A percentile compares a stretch with the other conserved stretches of the same genome.
These are phyloP conservation scores for Pasiphila rectangulata DNA, from an alignment of 2,888 invertebrate species.

Conservation along the genomic window DNA sequence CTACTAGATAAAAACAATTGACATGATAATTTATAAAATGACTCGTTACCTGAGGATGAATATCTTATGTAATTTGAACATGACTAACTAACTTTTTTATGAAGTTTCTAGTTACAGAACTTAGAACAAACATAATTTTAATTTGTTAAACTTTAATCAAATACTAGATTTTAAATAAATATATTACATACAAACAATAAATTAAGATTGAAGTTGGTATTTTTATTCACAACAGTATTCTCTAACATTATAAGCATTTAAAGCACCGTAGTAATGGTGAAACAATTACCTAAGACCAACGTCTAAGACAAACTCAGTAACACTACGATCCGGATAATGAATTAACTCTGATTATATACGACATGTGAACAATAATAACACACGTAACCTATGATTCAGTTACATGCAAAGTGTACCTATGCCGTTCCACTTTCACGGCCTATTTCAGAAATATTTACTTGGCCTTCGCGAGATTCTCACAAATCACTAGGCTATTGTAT, in stretches of 20 bases:
- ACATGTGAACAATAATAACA: constrained; percentile 15
- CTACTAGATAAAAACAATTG: too few species aligned
- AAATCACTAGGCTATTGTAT: constrained; percentile 44
- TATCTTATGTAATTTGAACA: too few species aligned
- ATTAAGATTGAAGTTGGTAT: too few species aligned
- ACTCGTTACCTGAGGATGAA: too few species aligned
- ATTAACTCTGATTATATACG: constrained; percentile 18
- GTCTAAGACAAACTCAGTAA: not conserved
- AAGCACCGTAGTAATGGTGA: not conserved
- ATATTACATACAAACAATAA: not conserved
- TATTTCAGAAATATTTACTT: constrained; percentile 57
- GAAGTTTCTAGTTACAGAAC: too few species aligned
- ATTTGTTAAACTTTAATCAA: too few species aligned
- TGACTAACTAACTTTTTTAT: too few species aligned
- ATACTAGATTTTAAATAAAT: too few species aligned
- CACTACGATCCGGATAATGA: not conserved
- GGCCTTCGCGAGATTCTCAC: constrained; percentile 53
- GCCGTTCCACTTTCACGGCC: constrained; percentile 53
- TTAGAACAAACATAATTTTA: too few species aligned
- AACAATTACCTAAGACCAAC: not conserved
- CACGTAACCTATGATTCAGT: constrained; percentile 46
- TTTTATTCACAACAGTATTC: too few species aligned
- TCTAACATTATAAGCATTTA: too few species aligned
- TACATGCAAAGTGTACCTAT: constrained; percentile 41
- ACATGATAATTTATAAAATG: too few species aligned